These are phyloP conservation scores for Sanderia malayensis DNA, from an alignment of 30 jellyfish, hydroid and myxozoan species.

Conservation along the genomic window DNA sequence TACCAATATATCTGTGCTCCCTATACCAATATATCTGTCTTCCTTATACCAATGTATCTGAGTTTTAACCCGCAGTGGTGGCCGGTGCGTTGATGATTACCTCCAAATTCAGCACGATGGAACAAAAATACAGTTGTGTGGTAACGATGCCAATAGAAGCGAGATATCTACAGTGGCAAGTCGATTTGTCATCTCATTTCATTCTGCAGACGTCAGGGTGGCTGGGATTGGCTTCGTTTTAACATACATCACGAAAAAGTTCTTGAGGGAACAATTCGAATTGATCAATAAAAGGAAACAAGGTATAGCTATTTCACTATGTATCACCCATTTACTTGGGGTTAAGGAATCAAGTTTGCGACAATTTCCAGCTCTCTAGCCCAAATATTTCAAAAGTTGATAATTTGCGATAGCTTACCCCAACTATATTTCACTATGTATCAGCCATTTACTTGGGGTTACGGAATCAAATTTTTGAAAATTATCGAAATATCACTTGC, in stretches of 20 bases:
- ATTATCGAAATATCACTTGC: too few species aligned
- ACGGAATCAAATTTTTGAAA: too few species aligned
- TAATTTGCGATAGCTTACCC: too few species aligned
- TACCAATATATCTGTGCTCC: too few species aligned
- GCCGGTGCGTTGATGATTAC: slow-evolving; percentile 69
- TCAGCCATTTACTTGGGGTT: too few species aligned
- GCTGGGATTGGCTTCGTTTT: slow-evolving; percentile 74
- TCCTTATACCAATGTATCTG: too few species aligned
- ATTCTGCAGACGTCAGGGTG: slow-evolving; percentile 51
- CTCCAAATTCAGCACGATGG: slow-evolving; percentile 72
- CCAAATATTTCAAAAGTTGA: too few species aligned
- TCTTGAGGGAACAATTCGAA: slow-evolving; percentile 21
- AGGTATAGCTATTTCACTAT: slow-evolving; percentile 17
- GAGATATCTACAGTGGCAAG: slow-evolving; percentile 39
- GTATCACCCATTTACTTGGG: too few species aligned
- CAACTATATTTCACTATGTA: too few species aligned
- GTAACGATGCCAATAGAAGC: slow-evolving; percentile 32
- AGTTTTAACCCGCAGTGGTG: slow-evolving; percentile 9
- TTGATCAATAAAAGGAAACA: slow-evolving; percentile 11
- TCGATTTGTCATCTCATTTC: slow-evolving; percentile 54
- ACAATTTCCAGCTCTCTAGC: too few species aligned
- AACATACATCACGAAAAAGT: slow-evolving; percentile 60
- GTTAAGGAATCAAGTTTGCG: too few species aligned
- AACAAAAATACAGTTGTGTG: slow-evolving; percentile 63
- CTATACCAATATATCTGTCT: too few species aligned